These are phyloP conservation scores for Syngnathus acus DNA, from an alignment of 2,797 vertebrate species.

Conservation along the genomic window DNA sequence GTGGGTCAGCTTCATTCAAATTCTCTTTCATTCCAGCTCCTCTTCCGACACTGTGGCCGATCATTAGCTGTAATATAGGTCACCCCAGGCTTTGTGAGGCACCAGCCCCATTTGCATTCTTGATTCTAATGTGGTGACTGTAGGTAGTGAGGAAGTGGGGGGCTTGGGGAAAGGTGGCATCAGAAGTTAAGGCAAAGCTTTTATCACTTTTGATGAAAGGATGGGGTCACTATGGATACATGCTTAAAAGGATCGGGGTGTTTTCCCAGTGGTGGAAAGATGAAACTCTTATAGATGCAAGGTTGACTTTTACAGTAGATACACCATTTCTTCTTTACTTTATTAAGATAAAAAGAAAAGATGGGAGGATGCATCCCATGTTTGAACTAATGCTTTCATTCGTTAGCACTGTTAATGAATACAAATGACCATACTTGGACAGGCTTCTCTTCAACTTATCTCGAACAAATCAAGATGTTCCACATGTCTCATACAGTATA, in stretches of 20 bases:
- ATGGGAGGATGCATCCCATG: constrained; percentile 12
- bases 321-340: constrained; percentile 10
- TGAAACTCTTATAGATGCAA: constrained; percentile 41
- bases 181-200: constrained; percentile 60
- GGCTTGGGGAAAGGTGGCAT: constrained; percentile 31
- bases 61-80: constrained; percentile 80
- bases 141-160: constrained; percentile 58
- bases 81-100: constrained; percentile 72
- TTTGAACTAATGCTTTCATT: constrained; percentile 2
- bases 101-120: constrained; percentile 74
- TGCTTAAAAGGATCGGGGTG: constrained; percentile 55
- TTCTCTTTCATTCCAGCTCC: constrained; percentile 75
- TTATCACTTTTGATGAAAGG: constrained; percentile 70
- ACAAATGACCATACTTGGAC: not conserved
- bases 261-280: constrained; percentile 52
- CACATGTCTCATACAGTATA: no score
- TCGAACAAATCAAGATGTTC: not conserved
- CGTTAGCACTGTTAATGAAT: not conserved
- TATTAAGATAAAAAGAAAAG: constrained; percentile 4
- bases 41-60: constrained; percentile 67
- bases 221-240: constrained; percentile 54
- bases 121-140: constrained; percentile 66
- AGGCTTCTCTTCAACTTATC: not conserved
- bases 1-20: constrained; percentile 80
- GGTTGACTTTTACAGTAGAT: constrained; percentile 33